phyloP scores from a whole-genome alignment of 2,797 vertebrate species.

The Chromobotia macracanthus region DNA sequence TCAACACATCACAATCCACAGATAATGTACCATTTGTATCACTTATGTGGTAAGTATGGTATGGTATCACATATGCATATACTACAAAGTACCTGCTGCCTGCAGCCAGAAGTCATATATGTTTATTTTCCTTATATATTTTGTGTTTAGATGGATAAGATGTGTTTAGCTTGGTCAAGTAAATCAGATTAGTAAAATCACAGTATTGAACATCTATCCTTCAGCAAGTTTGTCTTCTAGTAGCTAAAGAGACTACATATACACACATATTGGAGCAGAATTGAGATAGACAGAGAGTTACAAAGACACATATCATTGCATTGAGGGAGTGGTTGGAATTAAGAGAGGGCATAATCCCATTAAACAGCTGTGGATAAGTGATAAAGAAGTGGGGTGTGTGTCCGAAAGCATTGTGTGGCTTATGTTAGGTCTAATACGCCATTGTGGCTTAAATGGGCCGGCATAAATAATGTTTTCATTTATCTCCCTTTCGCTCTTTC shows the following conservation, averaged over 20 bases:
- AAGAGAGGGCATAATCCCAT: not conserved
- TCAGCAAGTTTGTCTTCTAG: too few relatives aligned
- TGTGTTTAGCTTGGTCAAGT: too few relatives aligned
- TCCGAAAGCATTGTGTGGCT: not conserved
- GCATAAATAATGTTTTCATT: not conserved
- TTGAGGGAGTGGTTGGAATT: not conserved
- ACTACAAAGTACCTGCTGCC: not conserved
- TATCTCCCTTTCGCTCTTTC: not conserved
- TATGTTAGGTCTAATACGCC: not conserved
- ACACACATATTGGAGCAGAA: too few relatives aligned
- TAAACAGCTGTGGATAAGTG: not conserved
- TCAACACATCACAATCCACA: slow-evolving; percentile 4
- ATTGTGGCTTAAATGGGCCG: not conserved
- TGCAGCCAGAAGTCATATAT: not conserved
- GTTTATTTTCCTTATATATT: not conserved
- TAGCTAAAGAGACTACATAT: too few relatives aligned
- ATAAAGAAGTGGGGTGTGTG: not conserved
- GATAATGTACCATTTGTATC: not conserved
- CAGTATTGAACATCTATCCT: too few relatives aligned
- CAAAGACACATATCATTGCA: too few relatives aligned
- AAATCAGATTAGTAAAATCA: too few relatives aligned
- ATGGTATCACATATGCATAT: not conserved
- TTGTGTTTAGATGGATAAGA: too few relatives aligned
- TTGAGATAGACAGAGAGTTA: too few relatives aligned
- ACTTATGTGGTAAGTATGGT: too few relatives aligned